Conservation (phyloP, 2,797 vertebrate species). For the Mareca penelope region DNA sequence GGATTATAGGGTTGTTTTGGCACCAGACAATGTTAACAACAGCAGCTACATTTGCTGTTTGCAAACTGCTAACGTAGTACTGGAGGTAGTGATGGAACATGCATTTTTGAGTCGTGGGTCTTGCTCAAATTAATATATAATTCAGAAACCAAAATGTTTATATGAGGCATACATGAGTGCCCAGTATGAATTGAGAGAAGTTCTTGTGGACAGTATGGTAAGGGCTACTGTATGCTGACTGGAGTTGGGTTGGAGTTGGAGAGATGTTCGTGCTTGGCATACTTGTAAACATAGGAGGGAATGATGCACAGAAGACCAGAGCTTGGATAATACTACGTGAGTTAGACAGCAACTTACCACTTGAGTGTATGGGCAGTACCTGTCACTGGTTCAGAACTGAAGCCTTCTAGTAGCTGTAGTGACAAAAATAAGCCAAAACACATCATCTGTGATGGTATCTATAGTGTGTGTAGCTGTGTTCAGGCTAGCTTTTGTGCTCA, state of each 20-base stretch:
- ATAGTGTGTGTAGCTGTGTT: not conserved
- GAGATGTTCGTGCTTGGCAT: not conserved
- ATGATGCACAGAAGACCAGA: not conserved
- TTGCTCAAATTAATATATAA: not conserved
- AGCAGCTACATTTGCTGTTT: not conserved
- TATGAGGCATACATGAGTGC: not conserved
- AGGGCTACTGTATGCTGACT: not conserved
- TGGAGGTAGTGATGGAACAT: not conserved
- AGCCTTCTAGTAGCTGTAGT: not conserved
- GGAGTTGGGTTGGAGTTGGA: not conserved
- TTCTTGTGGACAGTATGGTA: not conserved
- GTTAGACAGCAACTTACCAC: not conserved
- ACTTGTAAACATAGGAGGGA: not conserved
- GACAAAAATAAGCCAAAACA: not conserved
- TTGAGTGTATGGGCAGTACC: not conserved
- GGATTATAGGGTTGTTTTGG: not conserved
- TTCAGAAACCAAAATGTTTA: not conserved
- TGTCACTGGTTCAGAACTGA: not conserved
- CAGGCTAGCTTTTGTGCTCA: not conserved
- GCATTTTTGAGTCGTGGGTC: not conserved
- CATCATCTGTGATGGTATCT: not conserved
- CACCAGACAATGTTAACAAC: not conserved
- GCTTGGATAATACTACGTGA: not conserved
- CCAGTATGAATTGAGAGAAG: not conserved
- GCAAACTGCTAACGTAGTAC: not conserved